Evolutionary conservation across 2,797 vertebrate genomes (phyloP).

Genomic region (Tolypeutes matacus): DNA sequence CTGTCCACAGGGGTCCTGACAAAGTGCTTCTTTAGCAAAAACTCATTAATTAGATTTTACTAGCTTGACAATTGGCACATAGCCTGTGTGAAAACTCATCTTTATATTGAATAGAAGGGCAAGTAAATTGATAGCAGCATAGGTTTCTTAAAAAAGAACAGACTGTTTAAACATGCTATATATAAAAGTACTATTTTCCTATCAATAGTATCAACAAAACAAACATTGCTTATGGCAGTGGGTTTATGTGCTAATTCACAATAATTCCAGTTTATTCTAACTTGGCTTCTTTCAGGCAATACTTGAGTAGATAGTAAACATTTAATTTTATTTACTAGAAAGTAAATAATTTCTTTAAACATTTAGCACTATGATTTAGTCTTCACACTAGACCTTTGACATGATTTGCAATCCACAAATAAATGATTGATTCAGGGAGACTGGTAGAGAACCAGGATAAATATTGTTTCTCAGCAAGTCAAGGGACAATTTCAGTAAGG

Average conservation of each 20-base stretch:
- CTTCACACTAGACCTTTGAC: background rate
- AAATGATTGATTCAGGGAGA: background rate
- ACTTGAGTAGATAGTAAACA: background rate
- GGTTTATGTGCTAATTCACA: conserved; percentile 8
- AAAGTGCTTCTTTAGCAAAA: background rate
- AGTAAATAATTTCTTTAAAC: background rate
- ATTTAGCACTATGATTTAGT: background rate
- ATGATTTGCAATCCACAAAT: background rate
- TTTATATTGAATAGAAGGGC: conserved; percentile 28
- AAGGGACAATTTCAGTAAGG: background rate
- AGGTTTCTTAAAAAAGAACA: conserved; percentile 10
- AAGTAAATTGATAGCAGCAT: background rate
- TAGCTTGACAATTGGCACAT: background rate
- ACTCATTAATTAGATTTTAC: background rate
- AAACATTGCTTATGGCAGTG: background rate
- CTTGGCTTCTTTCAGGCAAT: background rate
- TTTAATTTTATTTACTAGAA: conserved; percentile 51
- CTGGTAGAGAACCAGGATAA: conserved; percentile 1
- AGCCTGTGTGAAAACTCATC: background rate
- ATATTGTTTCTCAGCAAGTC: background rate
- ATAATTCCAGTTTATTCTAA: conserved; percentile 45
- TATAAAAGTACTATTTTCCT: background rate
- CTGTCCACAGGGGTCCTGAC: background rate
- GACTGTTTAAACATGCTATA: background rate
- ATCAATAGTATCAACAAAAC: background rate